Percentiles rank a stretch among this genome's conserved stretches.
These are phyloP conservation scores for Uloborus diversus DNA, from an alignment of 1,140 invertebrate genomes.

Conservation along the genomic window DNA sequence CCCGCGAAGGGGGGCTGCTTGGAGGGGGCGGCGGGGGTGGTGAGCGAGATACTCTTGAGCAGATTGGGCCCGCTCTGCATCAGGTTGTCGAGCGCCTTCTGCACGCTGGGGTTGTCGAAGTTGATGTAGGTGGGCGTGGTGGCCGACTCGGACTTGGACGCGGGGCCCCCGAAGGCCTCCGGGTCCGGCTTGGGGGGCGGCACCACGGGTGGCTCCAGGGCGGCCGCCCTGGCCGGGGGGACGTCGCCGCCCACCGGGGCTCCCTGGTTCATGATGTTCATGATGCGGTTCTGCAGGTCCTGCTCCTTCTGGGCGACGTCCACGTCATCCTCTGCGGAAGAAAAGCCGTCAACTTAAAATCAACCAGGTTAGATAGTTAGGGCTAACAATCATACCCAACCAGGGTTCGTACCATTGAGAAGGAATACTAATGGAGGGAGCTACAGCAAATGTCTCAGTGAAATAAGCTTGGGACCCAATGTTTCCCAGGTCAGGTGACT, in stretches of 20 bases:
- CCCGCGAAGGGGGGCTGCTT: no score
- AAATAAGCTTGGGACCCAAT: no score
- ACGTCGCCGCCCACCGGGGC: conserved; percentile 46
- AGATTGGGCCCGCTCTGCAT: conserved; percentile 64
- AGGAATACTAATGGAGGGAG: no score
- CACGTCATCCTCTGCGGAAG: conserved; percentile 30
- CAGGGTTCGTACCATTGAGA: no score
- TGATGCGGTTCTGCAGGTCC: conserved; percentile 79
- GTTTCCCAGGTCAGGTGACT: no score
- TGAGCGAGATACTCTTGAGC: conserved; percentile 50
- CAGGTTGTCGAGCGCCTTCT: conserved; percentile 67
- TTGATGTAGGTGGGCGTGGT: conserved; percentile 62
- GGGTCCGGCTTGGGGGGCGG: background rate
- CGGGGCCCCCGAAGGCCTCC: background rate
- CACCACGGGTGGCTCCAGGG: background rate
- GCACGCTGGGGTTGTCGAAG: conserved; percentile 67
- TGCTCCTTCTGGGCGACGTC: conserved; percentile 71
- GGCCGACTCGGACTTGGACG: conserved; percentile 6
- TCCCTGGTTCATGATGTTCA: conserved; percentile 77
- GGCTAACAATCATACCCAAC: no score
- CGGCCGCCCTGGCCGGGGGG: conserved; percentile 54
- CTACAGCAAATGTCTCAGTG: no score
- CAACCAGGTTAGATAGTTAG: background rate
- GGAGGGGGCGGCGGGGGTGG: background rate
- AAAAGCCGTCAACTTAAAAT: background rate